phyloP scores from a whole-genome alignment of 2,888 invertebrate species.

The Lysandra bellargus region DNA sequence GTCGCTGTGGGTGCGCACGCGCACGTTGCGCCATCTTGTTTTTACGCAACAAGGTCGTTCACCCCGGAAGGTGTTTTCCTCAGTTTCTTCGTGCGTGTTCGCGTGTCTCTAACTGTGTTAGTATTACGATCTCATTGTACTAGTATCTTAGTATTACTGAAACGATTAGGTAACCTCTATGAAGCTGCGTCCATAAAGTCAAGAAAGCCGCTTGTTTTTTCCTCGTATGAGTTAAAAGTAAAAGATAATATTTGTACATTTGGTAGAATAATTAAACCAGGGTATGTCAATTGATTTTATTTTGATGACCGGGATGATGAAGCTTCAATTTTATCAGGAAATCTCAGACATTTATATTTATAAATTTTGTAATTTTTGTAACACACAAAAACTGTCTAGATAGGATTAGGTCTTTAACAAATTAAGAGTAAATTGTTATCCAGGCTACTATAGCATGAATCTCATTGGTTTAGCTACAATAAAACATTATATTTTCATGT shows the following conservation, averaged over 20 bases:
- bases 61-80: conserved; percentile 80
- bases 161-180: background rate
- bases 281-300: too few relatives aligned
- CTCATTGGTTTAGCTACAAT: too few relatives aligned
- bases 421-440: too few relatives aligned
- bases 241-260: background rate
- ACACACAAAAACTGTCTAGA: too few relatives aligned
- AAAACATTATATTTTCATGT: too few relatives aligned
- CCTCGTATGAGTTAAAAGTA: background rate
- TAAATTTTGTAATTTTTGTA: too few relatives aligned
- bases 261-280: background rate
- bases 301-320: too few relatives aligned
- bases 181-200: conserved; percentile 5
- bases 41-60: conserved; percentile 78
- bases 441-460: too few relatives aligned
- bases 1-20: conserved; percentile 48
- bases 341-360: too few relatives aligned
- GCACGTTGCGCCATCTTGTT: conserved; percentile 65
- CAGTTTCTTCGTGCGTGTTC: conserved; percentile 75
- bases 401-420: too few relatives aligned
- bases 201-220: too few relatives aligned
- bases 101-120: conserved; percentile 73
- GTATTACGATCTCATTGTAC: conserved; percentile 48
- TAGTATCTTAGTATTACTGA: conserved; percentile 30
- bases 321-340: too few relatives aligned